Evolutionary conservation across 2,797 vertebrate genomes (phyloP).

Genomic region (Zalophus californianus): DNA sequence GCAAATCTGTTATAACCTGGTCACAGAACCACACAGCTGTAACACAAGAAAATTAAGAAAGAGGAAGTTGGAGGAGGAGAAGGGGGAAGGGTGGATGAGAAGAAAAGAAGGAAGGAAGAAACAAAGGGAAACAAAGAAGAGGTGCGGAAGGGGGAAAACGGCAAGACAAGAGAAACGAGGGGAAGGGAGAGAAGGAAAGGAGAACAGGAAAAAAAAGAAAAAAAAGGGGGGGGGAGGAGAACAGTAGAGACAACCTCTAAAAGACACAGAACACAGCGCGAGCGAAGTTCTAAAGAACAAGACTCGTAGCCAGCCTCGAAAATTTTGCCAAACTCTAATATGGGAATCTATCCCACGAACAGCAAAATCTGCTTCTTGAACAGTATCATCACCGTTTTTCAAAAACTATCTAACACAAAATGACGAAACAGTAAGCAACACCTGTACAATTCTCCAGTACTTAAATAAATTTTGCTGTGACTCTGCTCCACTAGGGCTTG

Average conservation of each 20-base stretch:
- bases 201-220: neutral
- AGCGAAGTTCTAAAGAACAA: neutral
- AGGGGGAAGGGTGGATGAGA: neutral
- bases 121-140: neutral
- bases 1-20: neutral
- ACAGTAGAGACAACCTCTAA: neutral
- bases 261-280: fast-evolving
- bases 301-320: neutral
- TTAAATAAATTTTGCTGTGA: neutral
- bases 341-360: neutral
- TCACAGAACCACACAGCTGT: neutral
- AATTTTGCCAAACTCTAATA: neutral
- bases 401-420: neutral
- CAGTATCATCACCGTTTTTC: neutral
- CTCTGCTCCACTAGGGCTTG: neutral
- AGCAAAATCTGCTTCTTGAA: neutral
- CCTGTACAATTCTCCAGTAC: neutral
- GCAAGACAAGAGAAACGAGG: neutral
- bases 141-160: neutral
- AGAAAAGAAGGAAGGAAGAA: neutral
- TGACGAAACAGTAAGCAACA: neutral
- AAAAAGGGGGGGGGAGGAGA: neutral
- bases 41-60: neutral
- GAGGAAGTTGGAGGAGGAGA: neutral
- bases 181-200: neutral